phyloP scores from a whole-genome alignment of 2,113 vertebrate genomes.

The Lophius piscatorius region DNA sequence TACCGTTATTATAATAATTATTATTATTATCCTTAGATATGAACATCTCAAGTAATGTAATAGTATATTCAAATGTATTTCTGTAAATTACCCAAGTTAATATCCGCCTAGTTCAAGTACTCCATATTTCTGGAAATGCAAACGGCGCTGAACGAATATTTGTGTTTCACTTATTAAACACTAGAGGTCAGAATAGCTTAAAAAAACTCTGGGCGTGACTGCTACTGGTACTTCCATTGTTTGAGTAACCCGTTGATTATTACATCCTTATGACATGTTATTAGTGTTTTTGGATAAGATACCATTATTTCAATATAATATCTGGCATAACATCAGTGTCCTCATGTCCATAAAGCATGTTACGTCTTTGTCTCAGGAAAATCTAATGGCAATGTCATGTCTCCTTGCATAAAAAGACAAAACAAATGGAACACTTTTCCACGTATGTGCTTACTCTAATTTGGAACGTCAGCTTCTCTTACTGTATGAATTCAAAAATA shows the following conservation, averaged over 20 bases:
- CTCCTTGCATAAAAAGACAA: background rate
- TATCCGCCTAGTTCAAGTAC: too few species aligned
- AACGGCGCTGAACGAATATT: background rate
- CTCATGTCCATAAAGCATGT: background rate
- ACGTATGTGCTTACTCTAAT: background rate
- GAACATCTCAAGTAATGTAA: too few species aligned
- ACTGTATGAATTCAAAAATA: background rate
- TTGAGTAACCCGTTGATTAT: background rate
- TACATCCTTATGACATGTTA: background rate
- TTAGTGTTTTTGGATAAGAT: background rate
- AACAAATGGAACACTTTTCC: background rate
- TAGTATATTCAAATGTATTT: background rate
- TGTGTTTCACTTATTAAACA: slow-evolving; percentile 27
- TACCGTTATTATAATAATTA: too few species aligned
- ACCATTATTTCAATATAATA: background rate
- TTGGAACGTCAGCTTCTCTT: background rate
- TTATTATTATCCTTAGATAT: too few species aligned
- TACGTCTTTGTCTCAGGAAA: background rate
- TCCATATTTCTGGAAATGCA: background rate
- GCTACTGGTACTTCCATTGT: background rate
- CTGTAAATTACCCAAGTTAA: too few species aligned
- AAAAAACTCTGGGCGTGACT: background rate
- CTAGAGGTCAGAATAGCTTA: slow-evolving; percentile 56
- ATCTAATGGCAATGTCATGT: background rate
- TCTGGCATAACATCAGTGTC: background rate